Evolutionary conservation across 1,140 invertebrate species (phyloP).

Genomic region (Ostrea edulis): DNA sequence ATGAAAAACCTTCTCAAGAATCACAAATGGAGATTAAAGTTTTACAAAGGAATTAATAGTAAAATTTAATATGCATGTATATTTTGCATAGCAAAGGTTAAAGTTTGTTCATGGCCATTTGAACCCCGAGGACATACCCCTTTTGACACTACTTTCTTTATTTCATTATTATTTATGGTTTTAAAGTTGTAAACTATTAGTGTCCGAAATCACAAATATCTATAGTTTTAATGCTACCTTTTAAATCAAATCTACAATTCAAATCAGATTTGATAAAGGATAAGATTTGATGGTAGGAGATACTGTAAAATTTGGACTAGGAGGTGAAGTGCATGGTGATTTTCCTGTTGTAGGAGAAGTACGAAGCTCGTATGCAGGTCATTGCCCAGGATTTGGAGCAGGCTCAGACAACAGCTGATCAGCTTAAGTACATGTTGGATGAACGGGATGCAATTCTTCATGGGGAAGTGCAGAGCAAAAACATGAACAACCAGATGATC

Average conservation of each 20-base stretch:
- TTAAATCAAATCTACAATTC: not conserved
- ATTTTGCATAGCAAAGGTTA: no score
- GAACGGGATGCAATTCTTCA: conserved; percentile 68
- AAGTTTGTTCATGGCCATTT: no score
- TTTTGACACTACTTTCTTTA: no score
- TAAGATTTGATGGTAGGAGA: not conserved
- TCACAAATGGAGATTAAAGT: no score
- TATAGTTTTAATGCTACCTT: no score
- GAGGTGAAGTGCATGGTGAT: not conserved
- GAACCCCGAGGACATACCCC: no score
- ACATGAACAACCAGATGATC: conserved; percentile 74
- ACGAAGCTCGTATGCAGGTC: conserved; percentile 72
- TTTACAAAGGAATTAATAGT: no score
- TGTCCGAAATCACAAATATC: no score
- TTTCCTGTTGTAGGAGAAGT: conserved; percentile 64
- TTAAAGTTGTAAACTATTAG: no score
- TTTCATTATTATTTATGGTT: no score
- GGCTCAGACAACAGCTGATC: conserved; percentile 69
- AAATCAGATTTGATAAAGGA: not conserved
- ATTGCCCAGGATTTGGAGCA: conserved; percentile 74
- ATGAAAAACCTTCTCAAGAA: no score
- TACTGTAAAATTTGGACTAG: not conserved
- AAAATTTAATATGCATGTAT: no score
- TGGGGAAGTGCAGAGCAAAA: conserved; percentile 61
- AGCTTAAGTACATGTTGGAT: conserved; percentile 69